A percentile compares a stretch with the other conserved stretches of the same genome.
phyloP scores from a whole-genome alignment of 2,888 invertebrate genomes.

The Zelleria hepariella region DNA sequence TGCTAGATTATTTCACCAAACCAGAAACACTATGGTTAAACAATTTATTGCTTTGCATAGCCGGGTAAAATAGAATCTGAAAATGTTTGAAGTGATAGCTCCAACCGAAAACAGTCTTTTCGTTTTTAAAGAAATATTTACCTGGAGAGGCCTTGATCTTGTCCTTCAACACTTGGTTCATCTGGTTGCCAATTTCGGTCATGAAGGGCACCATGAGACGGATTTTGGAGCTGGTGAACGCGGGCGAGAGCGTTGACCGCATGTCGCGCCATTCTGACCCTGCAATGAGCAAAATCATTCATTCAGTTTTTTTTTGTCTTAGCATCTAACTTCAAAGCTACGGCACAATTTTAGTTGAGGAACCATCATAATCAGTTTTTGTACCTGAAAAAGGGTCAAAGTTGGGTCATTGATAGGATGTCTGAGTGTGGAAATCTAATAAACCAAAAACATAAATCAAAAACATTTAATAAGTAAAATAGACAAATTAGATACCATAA shows the following conservation, averaged over 20 bases:
- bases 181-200: conserved; percentile 43
- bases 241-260: conserved; percentile 57
- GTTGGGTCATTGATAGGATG: background rate
- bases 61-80: too few relatives aligned
- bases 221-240: conserved; percentile 68
- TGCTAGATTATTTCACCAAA: too few relatives aligned
- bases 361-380: too few relatives aligned
- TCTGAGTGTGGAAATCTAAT: background rate
- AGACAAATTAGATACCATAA: too few relatives aligned
- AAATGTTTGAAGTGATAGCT: too few relatives aligned
- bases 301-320: background rate
- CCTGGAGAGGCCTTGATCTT: conserved; percentile 28
- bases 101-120: too few relatives aligned
- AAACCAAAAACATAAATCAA: background rate
- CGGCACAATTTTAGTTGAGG: too few relatives aligned
- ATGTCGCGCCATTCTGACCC: conserved; percentile 57
- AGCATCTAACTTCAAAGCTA: background rate
- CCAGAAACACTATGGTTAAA: too few relatives aligned
- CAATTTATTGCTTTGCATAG: too few relatives aligned
- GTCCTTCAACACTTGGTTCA: conserved; percentile 30
- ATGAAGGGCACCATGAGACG: conserved; percentile 54
- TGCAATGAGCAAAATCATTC: conserved; percentile 12
- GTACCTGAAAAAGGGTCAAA: too few relatives aligned
- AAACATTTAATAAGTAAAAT: background rate
- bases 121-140: conserved; percentile 10